These are phyloP conservation scores for Panorpa germanica DNA, from an alignment of 2,888 invertebrate genomes.

Conservation along the genomic window DNA sequence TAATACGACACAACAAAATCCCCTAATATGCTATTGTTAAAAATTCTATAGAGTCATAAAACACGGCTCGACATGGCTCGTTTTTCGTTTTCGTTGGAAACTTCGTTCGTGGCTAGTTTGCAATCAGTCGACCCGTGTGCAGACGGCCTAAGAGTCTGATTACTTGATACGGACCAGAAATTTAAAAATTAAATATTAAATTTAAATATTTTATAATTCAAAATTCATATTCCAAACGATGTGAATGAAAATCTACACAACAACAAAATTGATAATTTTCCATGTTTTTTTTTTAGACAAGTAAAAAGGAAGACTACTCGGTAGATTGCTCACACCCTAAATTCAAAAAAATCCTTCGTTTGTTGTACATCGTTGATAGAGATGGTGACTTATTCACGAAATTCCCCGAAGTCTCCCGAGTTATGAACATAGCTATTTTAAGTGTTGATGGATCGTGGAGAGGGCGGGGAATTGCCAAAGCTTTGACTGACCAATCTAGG, in stretches of 20 bases:
- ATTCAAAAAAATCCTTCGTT: constrained; percentile 41
- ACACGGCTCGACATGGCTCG: no score
- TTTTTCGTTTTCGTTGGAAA: no score
- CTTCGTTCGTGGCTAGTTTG: no score
- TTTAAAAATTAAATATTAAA: no score
- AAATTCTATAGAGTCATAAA: no score
- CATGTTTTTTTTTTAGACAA: constrained; percentile 18
- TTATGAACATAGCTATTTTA: constrained; percentile 42
- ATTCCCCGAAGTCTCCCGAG: constrained; percentile 31
- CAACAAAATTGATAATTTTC: constrained; percentile 16
- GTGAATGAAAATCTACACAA: constrained; percentile 19
- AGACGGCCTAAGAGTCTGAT: no score
- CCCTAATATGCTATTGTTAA: no score
- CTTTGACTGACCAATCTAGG: constrained; percentile 39
- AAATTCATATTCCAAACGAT: constrained; percentile 12
- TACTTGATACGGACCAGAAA: constrained; percentile 1
- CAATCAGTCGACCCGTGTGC: no score
- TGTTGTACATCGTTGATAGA: constrained; percentile 34
- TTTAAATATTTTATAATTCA: no score
- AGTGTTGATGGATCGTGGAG: constrained; percentile 46
- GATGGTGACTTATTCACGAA: constrained; percentile 33
- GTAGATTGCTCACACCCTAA: constrained; percentile 34
- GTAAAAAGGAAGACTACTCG: constrained; percentile 25
- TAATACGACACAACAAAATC: no score
- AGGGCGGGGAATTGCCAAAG: constrained; percentile 44